Evolutionary conservation across 2,113 vertebrate genomes (phyloP).

Genomic region (Malurus melanocephalus): DNA sequence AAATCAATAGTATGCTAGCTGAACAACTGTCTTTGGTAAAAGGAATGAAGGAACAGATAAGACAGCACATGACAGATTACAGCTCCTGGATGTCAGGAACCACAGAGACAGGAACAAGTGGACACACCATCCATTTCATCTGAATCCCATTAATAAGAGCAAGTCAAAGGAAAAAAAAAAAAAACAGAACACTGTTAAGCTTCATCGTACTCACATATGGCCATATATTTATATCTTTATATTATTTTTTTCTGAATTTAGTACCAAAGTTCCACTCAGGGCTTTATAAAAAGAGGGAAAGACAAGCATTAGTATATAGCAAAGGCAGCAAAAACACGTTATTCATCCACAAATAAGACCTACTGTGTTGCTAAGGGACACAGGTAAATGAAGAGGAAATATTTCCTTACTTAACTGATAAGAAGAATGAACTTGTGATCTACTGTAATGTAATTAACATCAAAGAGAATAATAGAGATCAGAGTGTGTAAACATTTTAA

Average conservation of each 20-base stretch:
- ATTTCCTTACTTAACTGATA: constrained; percentile 50
- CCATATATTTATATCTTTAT: background rate
- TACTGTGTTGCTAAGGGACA: constrained; percentile 29
- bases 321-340: background rate
- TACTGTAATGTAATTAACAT: constrained; percentile 39
- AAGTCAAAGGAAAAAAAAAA: background rate
- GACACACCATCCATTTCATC: background rate
- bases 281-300: background rate
- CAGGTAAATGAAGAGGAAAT: constrained; percentile 58
- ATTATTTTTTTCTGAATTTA: background rate
- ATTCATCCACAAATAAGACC: background rate
- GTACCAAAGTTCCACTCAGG: background rate
- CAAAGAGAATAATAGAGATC: background rate
- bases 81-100: background rate
- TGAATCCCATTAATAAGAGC: background rate
- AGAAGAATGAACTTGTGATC: constrained; percentile 46
- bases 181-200: background rate
- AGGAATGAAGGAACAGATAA: background rate
- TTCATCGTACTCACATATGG: background rate
- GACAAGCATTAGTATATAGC: background rate
- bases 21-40: background rate
- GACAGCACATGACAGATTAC: background rate
- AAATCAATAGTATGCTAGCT: background rate
- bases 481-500: background rate
- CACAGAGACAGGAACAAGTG: background rate